Evolutionary conservation across 2,797 vertebrate genomes (phyloP).

Genomic region (Ammospiza maritima): DNA sequence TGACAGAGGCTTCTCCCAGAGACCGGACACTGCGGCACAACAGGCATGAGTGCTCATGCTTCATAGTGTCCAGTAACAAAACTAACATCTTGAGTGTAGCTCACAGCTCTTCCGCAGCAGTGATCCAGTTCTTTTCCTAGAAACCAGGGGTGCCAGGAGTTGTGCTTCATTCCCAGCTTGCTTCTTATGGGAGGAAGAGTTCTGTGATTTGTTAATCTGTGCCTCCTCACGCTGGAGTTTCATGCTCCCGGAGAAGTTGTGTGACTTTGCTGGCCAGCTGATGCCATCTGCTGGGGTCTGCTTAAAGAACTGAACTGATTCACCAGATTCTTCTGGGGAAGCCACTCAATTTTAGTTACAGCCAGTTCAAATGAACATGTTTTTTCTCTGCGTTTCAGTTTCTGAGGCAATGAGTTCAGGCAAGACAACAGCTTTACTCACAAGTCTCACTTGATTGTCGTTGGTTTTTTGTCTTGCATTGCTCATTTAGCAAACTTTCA

Average conservation of each 20-base stretch:
- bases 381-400: neutral
- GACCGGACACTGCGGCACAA: too few species aligned
- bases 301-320: neutral
- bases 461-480: neutral
- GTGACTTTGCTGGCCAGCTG: constrained; percentile 14
- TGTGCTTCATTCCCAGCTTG: neutral
- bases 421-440: neutral
- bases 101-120: neutral
- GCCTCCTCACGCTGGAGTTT: neutral
- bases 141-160: neutral
- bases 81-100: neutral
- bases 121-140: neutral
- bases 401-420: neutral
- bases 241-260: neutral
- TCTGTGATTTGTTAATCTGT: neutral
- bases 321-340: neutral
- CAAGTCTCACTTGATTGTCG: neutral
- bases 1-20: too few species aligned
- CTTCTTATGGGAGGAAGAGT: neutral
- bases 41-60: neutral
- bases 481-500: neutral
- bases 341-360: neutral
- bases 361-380: neutral
- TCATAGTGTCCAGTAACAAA: neutral
- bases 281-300: constrained; percentile 56